Evolutionary conservation across 2,797 vertebrate species (phyloP).

Genomic region (Hemitrygon akajei): DNA sequence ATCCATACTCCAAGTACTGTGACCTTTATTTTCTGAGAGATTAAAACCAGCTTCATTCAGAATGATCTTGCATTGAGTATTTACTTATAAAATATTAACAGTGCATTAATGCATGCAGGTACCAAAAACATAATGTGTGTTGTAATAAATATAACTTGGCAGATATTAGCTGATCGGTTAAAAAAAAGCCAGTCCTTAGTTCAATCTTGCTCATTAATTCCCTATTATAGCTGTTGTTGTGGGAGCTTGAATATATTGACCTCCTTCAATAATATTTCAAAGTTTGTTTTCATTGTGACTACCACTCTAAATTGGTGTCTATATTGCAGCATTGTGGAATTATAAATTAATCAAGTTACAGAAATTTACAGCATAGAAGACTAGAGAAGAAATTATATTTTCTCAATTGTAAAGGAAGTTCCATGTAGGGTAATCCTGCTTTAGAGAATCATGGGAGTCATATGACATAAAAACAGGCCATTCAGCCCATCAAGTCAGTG

Average conservation of each 20-base stretch:
- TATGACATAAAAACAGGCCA: no score
- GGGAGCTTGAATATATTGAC: neutral
- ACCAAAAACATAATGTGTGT: neutral
- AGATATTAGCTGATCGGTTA: neutral
- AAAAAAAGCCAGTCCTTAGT: neutral
- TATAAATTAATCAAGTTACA: no score
- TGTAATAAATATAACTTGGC: neutral
- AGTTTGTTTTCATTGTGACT: neutral
- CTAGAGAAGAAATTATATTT: no score
- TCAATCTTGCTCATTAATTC: neutral
- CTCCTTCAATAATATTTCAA: neutral
- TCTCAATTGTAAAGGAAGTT: no score
- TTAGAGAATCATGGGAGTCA: no score
- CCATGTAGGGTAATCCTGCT: no score
- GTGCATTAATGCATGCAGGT: neutral
- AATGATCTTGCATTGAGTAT: constrained; percentile 2
- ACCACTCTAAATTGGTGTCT: no score
- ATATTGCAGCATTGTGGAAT: no score
- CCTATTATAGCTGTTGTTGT: neutral
- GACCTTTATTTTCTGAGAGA: neutral
- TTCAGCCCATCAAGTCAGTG: no score
- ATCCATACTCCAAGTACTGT: neutral
- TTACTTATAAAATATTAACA: neutral
- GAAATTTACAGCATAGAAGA: no score
- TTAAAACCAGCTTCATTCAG: neutral